Evolutionary conservation across 1,140 invertebrate genomes (phyloP).

Genomic region (Brachionus manjavacas): DNA sequence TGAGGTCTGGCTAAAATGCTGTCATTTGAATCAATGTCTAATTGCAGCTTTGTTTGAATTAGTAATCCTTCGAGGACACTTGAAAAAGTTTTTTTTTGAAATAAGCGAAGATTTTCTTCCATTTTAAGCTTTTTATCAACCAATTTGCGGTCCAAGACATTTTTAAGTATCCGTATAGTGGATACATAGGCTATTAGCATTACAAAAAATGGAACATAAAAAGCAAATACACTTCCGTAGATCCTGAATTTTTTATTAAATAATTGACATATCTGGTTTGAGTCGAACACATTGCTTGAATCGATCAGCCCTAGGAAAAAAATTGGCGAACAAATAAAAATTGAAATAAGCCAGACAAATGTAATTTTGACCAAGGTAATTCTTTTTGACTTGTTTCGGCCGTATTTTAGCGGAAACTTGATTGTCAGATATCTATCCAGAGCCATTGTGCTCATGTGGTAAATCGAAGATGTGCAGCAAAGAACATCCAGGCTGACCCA

Average conservation of each 20-base stretch:
- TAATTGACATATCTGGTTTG: conserved; percentile 43
- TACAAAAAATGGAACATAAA: conserved; percentile 68
- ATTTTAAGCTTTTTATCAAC: conserved; percentile 30
- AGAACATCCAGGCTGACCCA: conserved; percentile 69
- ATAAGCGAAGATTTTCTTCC: background rate
- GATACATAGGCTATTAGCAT: conserved; percentile 31
- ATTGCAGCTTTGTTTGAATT: background rate
- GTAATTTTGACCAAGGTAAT: conserved; percentile 78
- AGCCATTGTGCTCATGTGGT: conserved; percentile 60
- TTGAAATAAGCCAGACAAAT: conserved; percentile 80
- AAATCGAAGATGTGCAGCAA: conserved; percentile 84
- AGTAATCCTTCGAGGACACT: conserved; percentile 12
- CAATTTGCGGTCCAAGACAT: background rate
- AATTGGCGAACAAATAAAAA: conserved; percentile 79
- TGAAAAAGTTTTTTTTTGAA: conserved; percentile 36
- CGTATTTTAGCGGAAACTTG: conserved; percentile 75
- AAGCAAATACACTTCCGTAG: conserved; percentile 84
- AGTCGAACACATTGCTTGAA: conserved; percentile 54
- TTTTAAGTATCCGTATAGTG: conserved; percentile 28
- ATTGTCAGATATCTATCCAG: conserved; percentile 73
- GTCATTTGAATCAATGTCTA: background rate
- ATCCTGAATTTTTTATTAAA: conserved; percentile 77
- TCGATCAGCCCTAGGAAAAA: conserved; percentile 73
- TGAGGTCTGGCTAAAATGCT: background rate
- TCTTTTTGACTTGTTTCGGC: conserved; percentile 76